Conservation (phyloP, 2,113 vertebrate species). For the Anthoscopus minutus region DNA sequence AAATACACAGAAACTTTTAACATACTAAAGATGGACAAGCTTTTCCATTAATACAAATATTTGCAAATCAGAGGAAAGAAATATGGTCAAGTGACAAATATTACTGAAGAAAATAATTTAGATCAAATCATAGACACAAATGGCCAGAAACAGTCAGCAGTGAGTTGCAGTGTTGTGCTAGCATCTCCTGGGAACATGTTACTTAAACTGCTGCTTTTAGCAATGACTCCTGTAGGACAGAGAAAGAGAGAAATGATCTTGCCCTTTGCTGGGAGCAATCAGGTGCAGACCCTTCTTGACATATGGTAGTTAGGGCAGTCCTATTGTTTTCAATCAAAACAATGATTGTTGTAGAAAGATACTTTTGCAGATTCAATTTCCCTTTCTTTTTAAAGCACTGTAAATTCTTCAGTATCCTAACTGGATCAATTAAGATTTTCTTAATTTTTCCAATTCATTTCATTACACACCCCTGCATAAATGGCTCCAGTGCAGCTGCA, state of each 20-base stretch:
- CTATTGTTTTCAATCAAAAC: background rate
- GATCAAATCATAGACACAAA: background rate
- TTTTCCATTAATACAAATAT: background rate
- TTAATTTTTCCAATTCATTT: background rate
- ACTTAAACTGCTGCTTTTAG: background rate
- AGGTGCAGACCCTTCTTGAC: background rate
- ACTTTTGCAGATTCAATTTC: background rate
- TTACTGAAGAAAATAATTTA: background rate
- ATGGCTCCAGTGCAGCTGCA: background rate
- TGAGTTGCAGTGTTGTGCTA: background rate
- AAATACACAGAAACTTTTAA: background rate
- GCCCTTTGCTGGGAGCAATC: background rate
- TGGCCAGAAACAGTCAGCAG: background rate
- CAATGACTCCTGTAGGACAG: background rate
- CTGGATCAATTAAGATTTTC: background rate
- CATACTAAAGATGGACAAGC: background rate
- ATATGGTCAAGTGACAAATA: background rate
- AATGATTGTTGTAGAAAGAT: background rate
- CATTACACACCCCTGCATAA: background rate
- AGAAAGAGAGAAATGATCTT: background rate
- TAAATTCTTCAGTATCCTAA: background rate
- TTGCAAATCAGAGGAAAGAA: background rate
- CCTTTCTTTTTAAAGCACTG: background rate
- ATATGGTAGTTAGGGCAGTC: background rate
- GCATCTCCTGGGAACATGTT: background rate